Percentiles rank a stretch among this genome's conserved stretches.
phyloP scores from a whole-genome alignment of 1,140 invertebrate genomes.

The Tetragnatha versicolor region DNA sequence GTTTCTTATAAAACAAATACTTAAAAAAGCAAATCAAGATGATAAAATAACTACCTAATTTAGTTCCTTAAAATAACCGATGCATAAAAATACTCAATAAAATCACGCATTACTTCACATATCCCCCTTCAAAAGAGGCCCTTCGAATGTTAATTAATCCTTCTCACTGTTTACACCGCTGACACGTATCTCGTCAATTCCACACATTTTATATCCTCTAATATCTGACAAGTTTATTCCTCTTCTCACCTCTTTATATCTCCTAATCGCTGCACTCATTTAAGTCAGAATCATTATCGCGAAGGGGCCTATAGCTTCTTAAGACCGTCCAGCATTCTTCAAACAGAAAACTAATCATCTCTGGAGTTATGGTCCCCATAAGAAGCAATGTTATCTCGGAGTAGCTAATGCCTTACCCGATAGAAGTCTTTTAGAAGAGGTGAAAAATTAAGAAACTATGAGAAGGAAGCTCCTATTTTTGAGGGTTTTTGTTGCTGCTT shows the following conservation, averaged over 20 bases:
- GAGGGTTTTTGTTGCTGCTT: not conserved
- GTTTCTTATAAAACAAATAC: too few relatives aligned
- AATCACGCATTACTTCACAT: too few relatives aligned
- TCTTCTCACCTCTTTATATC: constrained; percentile 25
- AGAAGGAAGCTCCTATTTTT: not conserved
- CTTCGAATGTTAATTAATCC: too few relatives aligned
- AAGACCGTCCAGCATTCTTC: constrained; percentile 20
- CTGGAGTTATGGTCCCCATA: constrained; percentile 16
- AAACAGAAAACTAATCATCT: constrained; percentile 33
- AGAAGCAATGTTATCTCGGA: constrained; percentile 35
- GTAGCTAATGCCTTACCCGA: constrained; percentile 24
- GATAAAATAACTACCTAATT: too few relatives aligned
- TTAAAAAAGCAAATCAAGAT: too few relatives aligned
- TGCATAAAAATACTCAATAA: too few relatives aligned
- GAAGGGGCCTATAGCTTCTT: constrained; percentile 13
- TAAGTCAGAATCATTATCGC: constrained; percentile 33
- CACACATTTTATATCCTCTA: too few relatives aligned
- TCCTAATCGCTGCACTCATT: constrained; percentile 17
- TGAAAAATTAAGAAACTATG: constrained; percentile 4
- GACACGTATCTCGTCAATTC: too few relatives aligned
- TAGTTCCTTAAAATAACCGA: too few relatives aligned
- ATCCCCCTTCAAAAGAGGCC: too few relatives aligned
- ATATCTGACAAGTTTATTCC: too few relatives aligned
- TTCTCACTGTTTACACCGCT: too few relatives aligned
- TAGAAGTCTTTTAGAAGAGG: not conserved